Percentiles rank a stretch among this genome's conserved stretches.
These are phyloP conservation scores for Tetragonula carbonaria DNA, from an alignment of 2,888 invertebrate genomes.

Conservation along the genomic window DNA sequence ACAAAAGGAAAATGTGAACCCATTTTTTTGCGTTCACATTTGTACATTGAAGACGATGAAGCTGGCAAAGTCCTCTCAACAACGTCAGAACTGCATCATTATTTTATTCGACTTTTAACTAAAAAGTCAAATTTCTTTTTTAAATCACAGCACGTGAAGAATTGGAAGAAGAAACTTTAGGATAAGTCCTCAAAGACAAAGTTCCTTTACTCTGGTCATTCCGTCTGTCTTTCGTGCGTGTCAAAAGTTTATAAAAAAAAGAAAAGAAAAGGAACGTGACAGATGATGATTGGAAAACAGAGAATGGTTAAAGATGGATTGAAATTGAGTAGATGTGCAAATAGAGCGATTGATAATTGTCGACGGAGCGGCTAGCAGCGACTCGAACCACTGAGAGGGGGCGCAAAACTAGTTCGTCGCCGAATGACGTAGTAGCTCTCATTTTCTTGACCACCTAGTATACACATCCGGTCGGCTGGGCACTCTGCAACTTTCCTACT, in stretches of 20 bases:
- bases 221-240: neutral
- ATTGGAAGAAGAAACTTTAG: too few species aligned
- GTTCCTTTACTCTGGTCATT: too few species aligned
- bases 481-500: constrained; percentile 79
- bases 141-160: too few species aligned
- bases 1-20: neutral
- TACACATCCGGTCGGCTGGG: constrained; percentile 77
- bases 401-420: constrained; percentile 56
- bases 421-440: constrained; percentile 57
- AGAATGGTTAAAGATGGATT: neutral
- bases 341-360: constrained; percentile 20
- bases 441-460: constrained; percentile 71
- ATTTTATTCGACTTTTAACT: neutral
- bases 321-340: constrained; percentile 7
- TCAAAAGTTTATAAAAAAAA: too few species aligned
- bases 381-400: constrained; percentile 16
- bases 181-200: too few species aligned
- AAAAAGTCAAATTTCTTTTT: neutral
- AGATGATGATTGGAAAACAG: neutral
- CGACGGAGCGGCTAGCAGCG: constrained; percentile 5
- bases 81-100: neutral
- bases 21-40: neutral
- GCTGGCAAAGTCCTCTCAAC: neutral
- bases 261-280: neutral
- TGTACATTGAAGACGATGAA: neutral